Conservation (phyloP, 2,113 vertebrate species). For the Dromaius novaehollandiae region DNA sequence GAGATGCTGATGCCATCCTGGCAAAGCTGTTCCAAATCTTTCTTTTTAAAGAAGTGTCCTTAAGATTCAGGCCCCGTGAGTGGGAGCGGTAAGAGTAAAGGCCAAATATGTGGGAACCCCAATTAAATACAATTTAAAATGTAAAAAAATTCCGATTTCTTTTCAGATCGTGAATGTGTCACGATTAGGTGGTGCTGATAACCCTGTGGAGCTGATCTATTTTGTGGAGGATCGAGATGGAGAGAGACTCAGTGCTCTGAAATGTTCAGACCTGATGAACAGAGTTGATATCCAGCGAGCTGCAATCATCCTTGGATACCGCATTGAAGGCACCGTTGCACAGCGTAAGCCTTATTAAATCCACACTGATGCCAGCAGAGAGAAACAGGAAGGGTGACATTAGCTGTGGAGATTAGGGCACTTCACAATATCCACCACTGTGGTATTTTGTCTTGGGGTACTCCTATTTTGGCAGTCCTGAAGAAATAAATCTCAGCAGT, state of each 20-base stretch:
- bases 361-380: background rate
- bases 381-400: background rate
- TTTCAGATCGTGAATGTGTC: slow-evolving; percentile 89
- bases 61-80: background rate
- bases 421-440: background rate
- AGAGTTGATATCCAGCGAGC: slow-evolving; percentile 92
- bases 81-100: background rate
- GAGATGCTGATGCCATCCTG: background rate
- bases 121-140: background rate
- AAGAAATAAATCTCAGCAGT: background rate
- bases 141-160: background rate
- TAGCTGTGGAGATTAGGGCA: background rate
- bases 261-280: slow-evolving; percentile 88
- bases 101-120: background rate
- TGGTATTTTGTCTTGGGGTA: background rate
- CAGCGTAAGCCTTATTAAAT: slow-evolving; percentile 85
- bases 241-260: slow-evolving; percentile 84
- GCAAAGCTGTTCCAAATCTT: background rate
- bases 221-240: slow-evolving; percentile 91
- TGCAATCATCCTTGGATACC: slow-evolving; percentile 95
- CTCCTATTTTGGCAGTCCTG: background rate
- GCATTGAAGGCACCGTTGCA: slow-evolving; percentile 89
- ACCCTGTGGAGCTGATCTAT: slow-evolving; percentile 92
- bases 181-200: slow-evolving; percentile 81
- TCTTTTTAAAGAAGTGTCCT: background rate